Evolutionary conservation across 2,113 vertebrate genomes (phyloP).

Genomic region (Lynx canadensis): DNA sequence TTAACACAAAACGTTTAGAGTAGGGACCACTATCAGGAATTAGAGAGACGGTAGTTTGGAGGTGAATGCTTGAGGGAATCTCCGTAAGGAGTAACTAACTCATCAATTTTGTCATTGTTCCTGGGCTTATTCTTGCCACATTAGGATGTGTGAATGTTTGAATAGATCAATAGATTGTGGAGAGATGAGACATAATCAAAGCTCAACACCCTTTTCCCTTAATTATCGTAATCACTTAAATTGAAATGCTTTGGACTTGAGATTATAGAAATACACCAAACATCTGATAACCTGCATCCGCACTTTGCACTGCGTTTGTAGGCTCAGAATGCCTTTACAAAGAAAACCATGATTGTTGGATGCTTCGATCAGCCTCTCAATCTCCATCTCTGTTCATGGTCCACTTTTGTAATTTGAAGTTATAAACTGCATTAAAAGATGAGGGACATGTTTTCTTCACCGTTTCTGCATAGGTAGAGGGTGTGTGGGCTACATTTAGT

Average conservation of each 20-base stretch:
- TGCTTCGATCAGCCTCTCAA: not conserved
- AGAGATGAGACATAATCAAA: not conserved
- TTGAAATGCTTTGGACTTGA: not conserved
- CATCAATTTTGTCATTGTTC: not conserved
- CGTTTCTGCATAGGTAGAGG: not conserved
- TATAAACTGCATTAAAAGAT: not conserved
- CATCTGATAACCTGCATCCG: not conserved
- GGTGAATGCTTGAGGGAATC: not conserved
- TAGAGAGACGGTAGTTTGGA: not conserved
- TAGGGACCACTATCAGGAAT: not conserved
- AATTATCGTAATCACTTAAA: slow-evolving; percentile 11
- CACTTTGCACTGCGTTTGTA: not conserved
- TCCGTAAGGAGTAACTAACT: not conserved
- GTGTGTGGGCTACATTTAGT: not conserved
- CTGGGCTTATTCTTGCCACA: not conserved
- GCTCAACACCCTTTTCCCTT: not conserved
- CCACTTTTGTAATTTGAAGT: not conserved
- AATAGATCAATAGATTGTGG: not conserved
- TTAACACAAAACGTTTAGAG: not conserved
- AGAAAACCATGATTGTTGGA: not conserved
- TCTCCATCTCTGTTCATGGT: not conserved
- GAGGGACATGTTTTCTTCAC: not conserved
- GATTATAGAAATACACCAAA: not conserved
- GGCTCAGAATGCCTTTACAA: not conserved
- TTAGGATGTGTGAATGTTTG: not conserved